Base-by-base conservation (phyloP, 2,888 invertebrate genomes). In the Phlogophora meticulosa region DNA sequence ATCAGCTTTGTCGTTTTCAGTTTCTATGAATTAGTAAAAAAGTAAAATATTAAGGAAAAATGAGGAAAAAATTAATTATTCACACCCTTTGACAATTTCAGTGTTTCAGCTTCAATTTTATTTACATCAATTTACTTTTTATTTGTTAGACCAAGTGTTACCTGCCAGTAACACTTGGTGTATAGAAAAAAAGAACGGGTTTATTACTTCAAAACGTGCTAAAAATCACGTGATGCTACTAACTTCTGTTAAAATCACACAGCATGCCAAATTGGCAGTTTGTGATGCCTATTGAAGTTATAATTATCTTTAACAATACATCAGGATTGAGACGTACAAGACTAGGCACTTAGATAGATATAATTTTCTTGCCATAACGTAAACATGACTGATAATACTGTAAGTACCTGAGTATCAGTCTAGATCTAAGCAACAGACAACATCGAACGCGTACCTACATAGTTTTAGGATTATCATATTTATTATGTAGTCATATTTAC, bases 161-260 rank as follows among this genome's bases (percentile, higher is more conserved):
- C n/a, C n/a, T n/a, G n/a, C n/a, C n/a, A n/a, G n/a, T n/a, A n/a
- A n/a, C 28, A 13, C 22, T 11, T 11, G 15, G 15, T 22, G 10
- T 48, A 7, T 24, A 13, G n/a, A n/a, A 38, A 32, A 24, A 42
- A 45, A 45, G 10, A 40, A 68, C n/a, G 4, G 17, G 68, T 51
- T 55, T 42, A 1, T 56, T 24, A 34, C 28, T 36, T 46, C 11
- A 56, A 36, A 15, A 10, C 17, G 49, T 28, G 40, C 36, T 20
- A 46, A 34, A 43, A 40, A 45, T 55, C 38, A 32, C 20, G 24
- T 56, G 51, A 51, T 43, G 11, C 22, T 43, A 34, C 36, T 28
- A 53, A 58, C 38, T 64, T 48, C 46, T 57, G 46, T 53, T 72
- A 46, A 72, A 57, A 63, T 34, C 52, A 20, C 32, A 72, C 15